Evolutionary conservation across 2,797 vertebrate genomes (phyloP), one percentile per base, ranked within the genome.

Genomic region (Muscicapa comitata): DNA sequence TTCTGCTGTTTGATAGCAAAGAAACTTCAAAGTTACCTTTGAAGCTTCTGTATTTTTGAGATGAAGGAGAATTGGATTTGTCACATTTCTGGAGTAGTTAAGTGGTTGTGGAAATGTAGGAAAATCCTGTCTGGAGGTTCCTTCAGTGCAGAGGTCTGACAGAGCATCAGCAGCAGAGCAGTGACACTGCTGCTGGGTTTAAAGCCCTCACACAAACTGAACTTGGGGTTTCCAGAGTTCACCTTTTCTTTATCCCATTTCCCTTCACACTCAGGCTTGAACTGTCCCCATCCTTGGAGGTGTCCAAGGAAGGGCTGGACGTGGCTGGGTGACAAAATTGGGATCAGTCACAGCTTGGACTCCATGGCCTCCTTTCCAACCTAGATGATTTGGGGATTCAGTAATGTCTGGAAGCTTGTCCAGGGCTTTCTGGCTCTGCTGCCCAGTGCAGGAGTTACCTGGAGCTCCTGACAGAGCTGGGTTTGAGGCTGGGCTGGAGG

Each of bases 11-110:
- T 85, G 18, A 43, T 73, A 58, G 29, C 2, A 11, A 80, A 87
- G 72, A 54, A 29, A 89, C 63, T 85, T 86, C 78, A 85, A 94
- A 94, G 86, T 63, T 79, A 17, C 18, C 87, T 95, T 95, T 95
- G 85, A 93, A 93, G 85, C 75, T 53, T 88, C 25, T 65, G 35
- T 91, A 6, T 57, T 90, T 94, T 77, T 74, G 85, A 71, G 75
- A 77, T 43, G 75, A 86, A 51, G 28, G 82, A 82, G 61, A 24
- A 35, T 73, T 93, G 87, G 90, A 38, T 88, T 94, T 93, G 78
- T 88, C 61, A 77, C 78, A 11, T 72, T 82, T 78, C 55, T 33
- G 9, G 54, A 26, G 51, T 13, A 31, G 54, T 59, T 66, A 53
- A 70, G 55, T 71, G 55, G 8, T 55, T 81, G 70, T 28, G 93